Evolutionary conservation across 2,888 invertebrate species (phyloP).

Genomic region (Mystacides longicornis): DNA sequence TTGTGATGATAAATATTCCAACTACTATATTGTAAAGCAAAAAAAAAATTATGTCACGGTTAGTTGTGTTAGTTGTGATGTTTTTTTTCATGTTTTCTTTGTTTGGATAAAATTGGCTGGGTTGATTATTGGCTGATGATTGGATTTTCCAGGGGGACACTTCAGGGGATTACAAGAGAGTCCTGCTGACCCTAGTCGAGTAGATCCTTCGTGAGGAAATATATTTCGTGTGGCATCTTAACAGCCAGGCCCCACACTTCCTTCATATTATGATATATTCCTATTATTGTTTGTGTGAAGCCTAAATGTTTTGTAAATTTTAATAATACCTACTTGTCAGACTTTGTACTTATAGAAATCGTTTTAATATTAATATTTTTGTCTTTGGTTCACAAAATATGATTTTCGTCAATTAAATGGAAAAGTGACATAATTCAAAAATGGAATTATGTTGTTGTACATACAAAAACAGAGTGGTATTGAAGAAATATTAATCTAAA

Average conservation of each 20-base stretch:
- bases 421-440: too few relatives aligned
- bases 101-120: not conserved
- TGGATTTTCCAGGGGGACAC: conserved; percentile 82
- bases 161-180: conserved; percentile 88
- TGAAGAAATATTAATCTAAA: too few relatives aligned
- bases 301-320: not conserved
- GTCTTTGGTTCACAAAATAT: too few relatives aligned
- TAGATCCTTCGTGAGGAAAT: conserved; percentile 33
- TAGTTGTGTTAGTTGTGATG: too few relatives aligned
- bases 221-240: not conserved
- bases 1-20: too few relatives aligned
- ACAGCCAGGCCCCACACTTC: too few relatives aligned
- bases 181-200: conserved; percentile 77
- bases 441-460: too few relatives aligned
- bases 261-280: not conserved
- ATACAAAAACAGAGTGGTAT: too few relatives aligned
- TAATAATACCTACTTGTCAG: not conserved
- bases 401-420: too few relatives aligned
- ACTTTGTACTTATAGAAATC: not conserved
- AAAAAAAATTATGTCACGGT: too few relatives aligned
- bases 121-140: conserved; percentile 24
- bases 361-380: not conserved
- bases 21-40: too few relatives aligned
- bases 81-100: too few relatives aligned
- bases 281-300: not conserved